Evolutionary conservation across 1,140 invertebrate species (phyloP).

Genomic region (Dinoponera quadriceps): DNA sequence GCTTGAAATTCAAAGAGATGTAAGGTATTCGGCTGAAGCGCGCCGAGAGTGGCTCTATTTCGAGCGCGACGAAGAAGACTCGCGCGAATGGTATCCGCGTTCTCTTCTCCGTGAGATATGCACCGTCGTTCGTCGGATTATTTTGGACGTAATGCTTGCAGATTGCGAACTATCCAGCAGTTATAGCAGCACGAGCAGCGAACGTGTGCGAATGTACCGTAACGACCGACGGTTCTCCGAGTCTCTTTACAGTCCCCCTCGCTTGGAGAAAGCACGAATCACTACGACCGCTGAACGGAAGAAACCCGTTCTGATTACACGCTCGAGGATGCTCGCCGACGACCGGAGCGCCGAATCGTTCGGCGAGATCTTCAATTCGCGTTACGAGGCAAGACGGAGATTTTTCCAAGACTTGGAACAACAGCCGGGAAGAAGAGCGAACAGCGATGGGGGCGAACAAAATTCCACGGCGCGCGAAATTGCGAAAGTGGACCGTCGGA

Average conservation of each 20-base stretch:
- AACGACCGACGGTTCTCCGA: slow-evolving; percentile 31
- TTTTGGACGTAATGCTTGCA: slow-evolving; percentile 80
- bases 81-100: slow-evolving; percentile 10
- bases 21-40: slow-evolving; percentile 56
- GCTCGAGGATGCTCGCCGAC: slow-evolving; percentile 12
- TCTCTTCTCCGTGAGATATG: too few species aligned
- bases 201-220: slow-evolving; percentile 23
- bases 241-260: slow-evolving; percentile 49
- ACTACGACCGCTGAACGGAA: slow-evolving; percentile 71
- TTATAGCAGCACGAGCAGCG: slow-evolving; percentile 70
- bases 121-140: slow-evolving; percentile 18
- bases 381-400: slow-evolving; percentile 60
- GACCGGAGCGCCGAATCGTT: neutral
- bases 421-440: neutral
- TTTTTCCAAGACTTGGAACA: slow-evolving; percentile 76
- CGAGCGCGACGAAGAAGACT: slow-evolving; percentile 54
- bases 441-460: neutral
- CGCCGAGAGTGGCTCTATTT: slow-evolving; percentile 71
- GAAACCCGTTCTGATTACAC: slow-evolving; percentile 69
- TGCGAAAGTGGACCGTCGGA: too few species aligned
- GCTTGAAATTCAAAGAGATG: slow-evolving; percentile 11
- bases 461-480: neutral
- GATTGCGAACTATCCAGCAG: slow-evolving; percentile 76
- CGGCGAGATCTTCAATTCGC: neutral
- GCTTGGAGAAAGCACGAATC: slow-evolving; percentile 73